phyloP scores from a whole-genome alignment of 35 echinoderm and acorn worm species.

The Chiridota heheva region DNA sequence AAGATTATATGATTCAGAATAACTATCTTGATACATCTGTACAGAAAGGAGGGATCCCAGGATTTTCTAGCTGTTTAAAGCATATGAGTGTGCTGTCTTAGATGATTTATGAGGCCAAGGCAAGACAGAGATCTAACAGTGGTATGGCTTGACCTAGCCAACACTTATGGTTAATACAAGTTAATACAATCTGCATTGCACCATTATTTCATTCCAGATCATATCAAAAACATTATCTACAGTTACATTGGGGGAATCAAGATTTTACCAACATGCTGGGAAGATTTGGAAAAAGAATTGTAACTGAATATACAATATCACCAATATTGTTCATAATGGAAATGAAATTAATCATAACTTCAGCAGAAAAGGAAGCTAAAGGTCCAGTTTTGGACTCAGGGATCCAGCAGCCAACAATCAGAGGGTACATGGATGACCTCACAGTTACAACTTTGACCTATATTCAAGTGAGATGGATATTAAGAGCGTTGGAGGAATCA shows the following conservation, averaged over 20 bases:
- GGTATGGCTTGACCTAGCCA: neutral
- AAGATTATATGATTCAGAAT: neutral
- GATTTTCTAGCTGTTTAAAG: neutral
- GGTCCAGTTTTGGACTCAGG: neutral
- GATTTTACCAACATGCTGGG: too few species aligned
- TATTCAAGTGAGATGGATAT: too few species aligned
- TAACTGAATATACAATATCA: neutral
- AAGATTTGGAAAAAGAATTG: neutral
- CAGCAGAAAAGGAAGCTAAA: neutral
- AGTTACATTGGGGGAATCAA: too few species aligned
- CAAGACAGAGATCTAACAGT: conserved; percentile 2
- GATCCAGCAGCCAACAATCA: neutral
- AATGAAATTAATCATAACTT: too few species aligned
- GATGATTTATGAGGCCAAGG: neutral
- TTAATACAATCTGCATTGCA: too few species aligned
- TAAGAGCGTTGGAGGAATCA: too few species aligned
- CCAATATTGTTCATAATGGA: neutral
- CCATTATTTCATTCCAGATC: too few species aligned
- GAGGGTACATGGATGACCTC: neutral
- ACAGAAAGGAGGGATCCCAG: neutral
- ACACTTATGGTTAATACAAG: conserved; percentile 1
- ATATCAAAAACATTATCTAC: too few species aligned
- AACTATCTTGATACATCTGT: neutral
- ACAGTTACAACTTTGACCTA: neutral
- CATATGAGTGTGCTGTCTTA: neutral